Conservation (phyloP, 2,113 vertebrate genomes). For the Pimephales promelas region DNA sequence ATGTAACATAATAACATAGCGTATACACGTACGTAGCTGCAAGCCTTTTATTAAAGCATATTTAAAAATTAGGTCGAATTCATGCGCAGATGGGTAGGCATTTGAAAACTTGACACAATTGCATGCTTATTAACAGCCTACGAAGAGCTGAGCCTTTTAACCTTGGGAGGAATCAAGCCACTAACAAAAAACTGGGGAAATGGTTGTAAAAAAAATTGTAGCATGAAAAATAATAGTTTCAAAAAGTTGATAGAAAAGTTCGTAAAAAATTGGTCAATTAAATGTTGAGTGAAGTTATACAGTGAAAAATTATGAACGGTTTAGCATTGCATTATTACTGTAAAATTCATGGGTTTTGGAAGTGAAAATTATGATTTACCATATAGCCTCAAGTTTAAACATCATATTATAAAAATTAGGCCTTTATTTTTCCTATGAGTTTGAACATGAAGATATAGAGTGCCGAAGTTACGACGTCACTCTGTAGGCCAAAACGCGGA, state of each 20-base stretch:
- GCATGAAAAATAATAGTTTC: neutral
- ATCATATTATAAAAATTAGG: neutral
- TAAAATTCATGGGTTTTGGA: neutral
- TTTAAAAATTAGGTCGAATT: neutral
- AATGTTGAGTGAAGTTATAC: too few species aligned
- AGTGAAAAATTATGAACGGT: neutral
- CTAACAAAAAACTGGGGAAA: neutral
- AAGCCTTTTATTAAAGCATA: neutral
- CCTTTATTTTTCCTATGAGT: too few species aligned
- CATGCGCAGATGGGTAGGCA: neutral
- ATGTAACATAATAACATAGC: neutral
- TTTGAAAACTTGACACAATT: conserved; percentile 12
- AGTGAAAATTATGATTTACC: neutral
- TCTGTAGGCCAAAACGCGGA: too few species aligned
- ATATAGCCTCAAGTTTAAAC: neutral
- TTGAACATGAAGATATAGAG: neutral
- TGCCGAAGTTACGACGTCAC: too few species aligned
- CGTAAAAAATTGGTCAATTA: neutral
- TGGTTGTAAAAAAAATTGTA: neutral
- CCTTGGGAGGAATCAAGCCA: neutral
- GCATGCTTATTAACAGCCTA: conserved; percentile 7
- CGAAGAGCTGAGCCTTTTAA: neutral
- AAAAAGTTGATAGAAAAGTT: neutral
- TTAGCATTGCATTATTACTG: neutral
- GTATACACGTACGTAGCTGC: neutral